A percentile compares a stretch with the other conserved stretches of the same genome.
These are phyloP conservation scores for Bursaphelenchus mucronatus DNA, from an alignment of 1,140 invertebrate species.

Conservation along the genomic window DNA sequence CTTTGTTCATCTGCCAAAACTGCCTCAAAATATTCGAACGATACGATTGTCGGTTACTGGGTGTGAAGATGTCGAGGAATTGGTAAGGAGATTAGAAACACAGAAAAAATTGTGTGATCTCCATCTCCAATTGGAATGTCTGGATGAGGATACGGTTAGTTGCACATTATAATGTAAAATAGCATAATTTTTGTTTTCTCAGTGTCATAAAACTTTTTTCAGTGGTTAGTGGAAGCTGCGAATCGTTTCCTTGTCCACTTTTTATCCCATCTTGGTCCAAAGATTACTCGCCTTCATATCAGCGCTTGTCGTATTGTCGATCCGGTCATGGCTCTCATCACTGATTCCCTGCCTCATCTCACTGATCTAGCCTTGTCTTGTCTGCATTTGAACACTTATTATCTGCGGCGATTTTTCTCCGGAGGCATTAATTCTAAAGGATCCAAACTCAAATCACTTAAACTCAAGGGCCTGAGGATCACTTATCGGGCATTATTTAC, in stretches of 20 bases:
- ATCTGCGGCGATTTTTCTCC: slow-evolving; percentile 41
- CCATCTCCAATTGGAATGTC: slow-evolving; percentile 52
- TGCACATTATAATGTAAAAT: too few species aligned
- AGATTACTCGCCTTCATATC: slow-evolving; percentile 54
- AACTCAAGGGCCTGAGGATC: slow-evolving; percentile 50
- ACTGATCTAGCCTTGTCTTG: slow-evolving; percentile 51
- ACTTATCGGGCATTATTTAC: slow-evolving; percentile 56
- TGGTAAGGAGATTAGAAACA: slow-evolving; percentile 36
- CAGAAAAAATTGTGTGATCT: slow-evolving; percentile 46
- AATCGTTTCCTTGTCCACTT: slow-evolving; percentile 49
- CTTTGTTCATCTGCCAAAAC: slow-evolving; percentile 42
- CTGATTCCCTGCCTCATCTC: slow-evolving; percentile 40
- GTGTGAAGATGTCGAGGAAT: slow-evolving; percentile 46
- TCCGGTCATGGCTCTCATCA: slow-evolving; percentile 40
- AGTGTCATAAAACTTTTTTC: slow-evolving; percentile 19
- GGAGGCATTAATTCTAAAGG: slow-evolving; percentile 36
- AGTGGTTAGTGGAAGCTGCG: slow-evolving; percentile 52
- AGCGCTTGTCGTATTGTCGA: slow-evolving; percentile 41
- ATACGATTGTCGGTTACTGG: slow-evolving; percentile 55
- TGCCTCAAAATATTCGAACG: slow-evolving; percentile 45
- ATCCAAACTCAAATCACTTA: slow-evolving; percentile 38
- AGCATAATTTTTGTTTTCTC: too few species aligned
- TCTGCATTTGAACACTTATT: slow-evolving; percentile 42
- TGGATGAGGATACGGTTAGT: slow-evolving; percentile 47
- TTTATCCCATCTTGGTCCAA: slow-evolving; percentile 45